Conservation (phyloP, 2,113 vertebrate genomes). For the Podarcis muralis region DNA sequence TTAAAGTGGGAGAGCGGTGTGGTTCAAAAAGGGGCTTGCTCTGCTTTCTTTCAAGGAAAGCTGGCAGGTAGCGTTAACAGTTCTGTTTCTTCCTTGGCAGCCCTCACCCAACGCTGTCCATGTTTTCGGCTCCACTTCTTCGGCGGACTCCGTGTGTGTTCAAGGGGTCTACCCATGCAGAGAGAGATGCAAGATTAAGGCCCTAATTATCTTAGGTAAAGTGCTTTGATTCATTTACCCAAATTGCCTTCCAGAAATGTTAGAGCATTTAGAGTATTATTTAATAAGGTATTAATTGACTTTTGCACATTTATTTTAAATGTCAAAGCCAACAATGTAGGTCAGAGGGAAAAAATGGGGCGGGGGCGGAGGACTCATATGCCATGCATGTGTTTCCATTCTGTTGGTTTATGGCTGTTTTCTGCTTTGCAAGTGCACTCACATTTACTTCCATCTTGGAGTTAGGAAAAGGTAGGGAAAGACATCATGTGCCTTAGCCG, state of each 20-base stretch:
- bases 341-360: background rate
- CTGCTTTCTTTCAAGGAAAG: slow-evolving; percentile 44
- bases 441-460: background rate
- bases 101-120: background rate
- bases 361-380: background rate
- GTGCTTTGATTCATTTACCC: slow-evolving; percentile 12
- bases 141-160: background rate
- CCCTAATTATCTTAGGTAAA: slow-evolving; percentile 33
- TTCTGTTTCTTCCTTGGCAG: slow-evolving; percentile 59
- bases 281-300: slow-evolving; percentile 22
- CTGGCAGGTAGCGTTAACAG: slow-evolving; percentile 55
- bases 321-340: slow-evolving; percentile 28
- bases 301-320: slow-evolving; percentile 12
- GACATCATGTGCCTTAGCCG: background rate
- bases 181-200: slow-evolving; percentile 32
- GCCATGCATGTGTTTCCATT: slow-evolving; percentile 33
- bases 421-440: slow-evolving; percentile 30
- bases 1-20: slow-evolving; percentile 42
- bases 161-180: slow-evolving; percentile 53
- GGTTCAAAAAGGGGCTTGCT: slow-evolving; percentile 39
- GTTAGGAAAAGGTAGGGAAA: background rate
- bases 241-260: slow-evolving; percentile 21
- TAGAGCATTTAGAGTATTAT: slow-evolving; percentile 4
- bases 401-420: slow-evolving; percentile 24
- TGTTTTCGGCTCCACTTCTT: slow-evolving; percentile 56